Evolutionary conservation across 2,888 invertebrate genomes (phyloP), one percentile per base, ranked within the genome.

Genomic region (Cephalotes varians): DNA sequence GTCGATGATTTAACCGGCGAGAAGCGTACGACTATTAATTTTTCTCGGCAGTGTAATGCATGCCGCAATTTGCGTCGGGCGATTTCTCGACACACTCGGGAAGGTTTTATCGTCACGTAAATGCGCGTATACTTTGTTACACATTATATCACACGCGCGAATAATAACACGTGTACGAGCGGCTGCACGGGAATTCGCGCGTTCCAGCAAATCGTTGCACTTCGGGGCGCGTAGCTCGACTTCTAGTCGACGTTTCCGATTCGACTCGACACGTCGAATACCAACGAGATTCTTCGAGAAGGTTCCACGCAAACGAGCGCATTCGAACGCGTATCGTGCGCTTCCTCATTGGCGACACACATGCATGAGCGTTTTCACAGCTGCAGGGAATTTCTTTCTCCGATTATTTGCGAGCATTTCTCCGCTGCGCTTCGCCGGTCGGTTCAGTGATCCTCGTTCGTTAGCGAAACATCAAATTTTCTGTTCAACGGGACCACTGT

Each of bases 351-450:
- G 47, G 60, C 58, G 31, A 72, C 40, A 56, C 31, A 6, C 47
- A 44, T 64, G 47, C 64, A 77, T 60, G 58, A 58, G 37, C 21
- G 82, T 74, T 84, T 82, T 28, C 51, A 60, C 77, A 82, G 84
- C 58, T 84, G 82, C 25, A 15, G 25, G 31, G 40, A 40, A 47
- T 74, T 56, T 51, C 47, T 58, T 25, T 54, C 44, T 62, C 49
- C 25, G 31, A 12, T 82, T 72, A 58, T 82, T 67, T 34, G 56
- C 65, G 54, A 77, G 47, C 72, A 47, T n/a, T 67, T 81, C 34
- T 37, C 12, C 28, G 15, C 21, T 25, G 28, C 21, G n/a, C 37
- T 15, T 69, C 28, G 18, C 12, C 37, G 34, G 49, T 25, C 49
- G 28, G 28, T 60, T 82, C 51, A 31, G 7, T 62, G 60, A 82